Conservation (phyloP, 2,888 invertebrate genomes). For the Entomobrya proxima region DNA sequence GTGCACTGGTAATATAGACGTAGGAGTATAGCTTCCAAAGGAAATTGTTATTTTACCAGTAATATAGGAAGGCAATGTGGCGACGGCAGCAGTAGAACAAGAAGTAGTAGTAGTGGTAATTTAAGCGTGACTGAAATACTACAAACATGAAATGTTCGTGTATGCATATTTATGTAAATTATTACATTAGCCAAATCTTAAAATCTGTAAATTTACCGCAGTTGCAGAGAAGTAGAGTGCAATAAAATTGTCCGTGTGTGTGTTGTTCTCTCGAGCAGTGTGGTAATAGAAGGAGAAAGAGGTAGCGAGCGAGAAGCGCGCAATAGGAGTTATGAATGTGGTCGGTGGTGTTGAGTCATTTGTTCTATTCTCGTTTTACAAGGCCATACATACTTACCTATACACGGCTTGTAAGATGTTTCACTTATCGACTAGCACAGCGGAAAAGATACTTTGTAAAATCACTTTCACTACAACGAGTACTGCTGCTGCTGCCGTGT, state of each 20-base stretch:
- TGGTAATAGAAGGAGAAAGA: background rate
- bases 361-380: slow-evolving; percentile 14
- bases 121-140: slow-evolving; percentile 54
- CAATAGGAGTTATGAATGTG: slow-evolving; percentile 26
- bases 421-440: too few species aligned
- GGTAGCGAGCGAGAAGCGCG: background rate
- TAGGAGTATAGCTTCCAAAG: slow-evolving; percentile 12
- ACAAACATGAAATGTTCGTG: slow-evolving; percentile 41
- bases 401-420: background rate
- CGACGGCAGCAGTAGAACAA: background rate
- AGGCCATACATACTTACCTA: background rate
- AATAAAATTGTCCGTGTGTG: slow-evolving; percentile 12
- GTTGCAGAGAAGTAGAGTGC: slow-evolving; percentile 30
- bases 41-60: slow-evolving; percentile 45
- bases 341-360: slow-evolving; percentile 33
- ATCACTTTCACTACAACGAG: too few species aligned
- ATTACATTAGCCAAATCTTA: slow-evolving; percentile 58
- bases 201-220: slow-evolving; percentile 54
- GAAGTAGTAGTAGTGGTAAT: slow-evolving; percentile 13
- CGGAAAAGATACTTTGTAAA: too few species aligned
- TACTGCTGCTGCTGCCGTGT: too few species aligned
- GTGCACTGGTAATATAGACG: slow-evolving; percentile 2
- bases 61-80: background rate
- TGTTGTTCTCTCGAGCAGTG: background rate
- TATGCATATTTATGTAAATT: slow-evolving; percentile 66